Evolutionary conservation across 1,140 invertebrate genomes (phyloP).

Genomic region (Holcopasites calliopsidis): DNA sequence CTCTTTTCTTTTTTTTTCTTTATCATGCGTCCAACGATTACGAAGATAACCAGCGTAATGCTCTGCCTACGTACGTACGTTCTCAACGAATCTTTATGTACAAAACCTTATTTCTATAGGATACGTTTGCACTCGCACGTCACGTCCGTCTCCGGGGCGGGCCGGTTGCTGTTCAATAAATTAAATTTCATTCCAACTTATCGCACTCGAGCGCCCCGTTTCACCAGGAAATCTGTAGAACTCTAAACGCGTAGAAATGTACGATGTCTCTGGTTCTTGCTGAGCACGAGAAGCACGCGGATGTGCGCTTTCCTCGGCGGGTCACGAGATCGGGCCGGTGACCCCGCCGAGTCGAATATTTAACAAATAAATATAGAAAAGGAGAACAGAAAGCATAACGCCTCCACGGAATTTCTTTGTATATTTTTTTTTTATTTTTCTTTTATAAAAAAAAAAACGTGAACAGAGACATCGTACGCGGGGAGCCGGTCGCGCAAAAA

Average conservation of each 20-base stretch:
- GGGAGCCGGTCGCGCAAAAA: conserved; percentile 53
- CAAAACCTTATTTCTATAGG: conserved; percentile 72
- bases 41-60: conserved; percentile 41
- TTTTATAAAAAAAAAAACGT: background rate
- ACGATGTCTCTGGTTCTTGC: conserved; percentile 50
- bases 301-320: conserved; percentile 40
- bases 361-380: conserved; percentile 1
- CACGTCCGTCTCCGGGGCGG: conserved; percentile 43
- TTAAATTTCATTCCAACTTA: conserved; percentile 70
- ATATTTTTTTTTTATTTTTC: background rate
- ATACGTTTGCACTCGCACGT: conserved; percentile 71
- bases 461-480: conserved; percentile 60
- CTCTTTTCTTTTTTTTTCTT: conserved; percentile 27
- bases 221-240: conserved; percentile 6
- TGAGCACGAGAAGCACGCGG: conserved; percentile 42
- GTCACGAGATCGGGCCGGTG: background rate
- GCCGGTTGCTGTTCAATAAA: conserved; percentile 70
- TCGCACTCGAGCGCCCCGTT: conserved; percentile 60
- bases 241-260: conserved; percentile 13
- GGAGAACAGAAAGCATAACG: background rate
- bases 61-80: conserved; percentile 40
- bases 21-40: conserved; percentile 13
- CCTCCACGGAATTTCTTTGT: background rate
- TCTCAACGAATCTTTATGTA: conserved; percentile 71
- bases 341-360: background rate